Percentiles rank a stretch among this genome's conserved stretches.
These are phyloP conservation scores for Pemphigus obesinymphae DNA, from an alignment of 1,140 invertebrate species.

Conservation along the genomic window DNA sequence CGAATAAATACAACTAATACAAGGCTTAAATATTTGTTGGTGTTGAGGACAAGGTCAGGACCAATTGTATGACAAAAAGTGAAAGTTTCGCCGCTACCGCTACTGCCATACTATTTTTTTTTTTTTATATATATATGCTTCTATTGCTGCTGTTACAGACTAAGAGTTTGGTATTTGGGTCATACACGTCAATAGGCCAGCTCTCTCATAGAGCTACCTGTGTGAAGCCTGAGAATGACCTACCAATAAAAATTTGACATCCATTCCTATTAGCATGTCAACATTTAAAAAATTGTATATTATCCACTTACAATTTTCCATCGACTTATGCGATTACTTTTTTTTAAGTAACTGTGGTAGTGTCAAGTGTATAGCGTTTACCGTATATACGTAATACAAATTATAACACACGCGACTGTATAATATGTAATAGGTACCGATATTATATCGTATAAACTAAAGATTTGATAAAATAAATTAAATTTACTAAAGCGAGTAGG, in stretches of 20 bases:
- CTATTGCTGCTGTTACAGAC: conserved; percentile 22
- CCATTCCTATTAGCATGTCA: conserved; percentile 9
- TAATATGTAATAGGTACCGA: too few species aligned
- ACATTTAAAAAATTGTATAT: neutral
- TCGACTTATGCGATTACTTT: neutral
- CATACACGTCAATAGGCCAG: conserved; percentile 34
- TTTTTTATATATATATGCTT: neutral
- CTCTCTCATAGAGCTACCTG: conserved; percentile 37
- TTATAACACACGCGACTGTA: too few species aligned
- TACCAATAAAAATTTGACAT: conserved; percentile 38
- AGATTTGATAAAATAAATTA: too few species aligned
- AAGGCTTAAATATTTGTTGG: conserved; percentile 37
- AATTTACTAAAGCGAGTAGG: too few species aligned
- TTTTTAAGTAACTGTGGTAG: too few species aligned
- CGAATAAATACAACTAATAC: conserved; percentile 29
- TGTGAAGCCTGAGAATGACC: conserved; percentile 32
- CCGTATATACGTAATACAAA: too few species aligned
- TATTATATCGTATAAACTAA: too few species aligned
- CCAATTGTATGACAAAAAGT: conserved; percentile 41
- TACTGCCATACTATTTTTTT: conserved; percentile 16
- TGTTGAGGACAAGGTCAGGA: conserved; percentile 41
- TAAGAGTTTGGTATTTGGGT: conserved; percentile 40
- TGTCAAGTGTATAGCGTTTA: too few species aligned
- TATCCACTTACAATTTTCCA: neutral
- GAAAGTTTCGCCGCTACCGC: conserved; percentile 29